Conservation (phyloP, 2,888 invertebrate genomes). For the Dioctria rufipes region DNA sequence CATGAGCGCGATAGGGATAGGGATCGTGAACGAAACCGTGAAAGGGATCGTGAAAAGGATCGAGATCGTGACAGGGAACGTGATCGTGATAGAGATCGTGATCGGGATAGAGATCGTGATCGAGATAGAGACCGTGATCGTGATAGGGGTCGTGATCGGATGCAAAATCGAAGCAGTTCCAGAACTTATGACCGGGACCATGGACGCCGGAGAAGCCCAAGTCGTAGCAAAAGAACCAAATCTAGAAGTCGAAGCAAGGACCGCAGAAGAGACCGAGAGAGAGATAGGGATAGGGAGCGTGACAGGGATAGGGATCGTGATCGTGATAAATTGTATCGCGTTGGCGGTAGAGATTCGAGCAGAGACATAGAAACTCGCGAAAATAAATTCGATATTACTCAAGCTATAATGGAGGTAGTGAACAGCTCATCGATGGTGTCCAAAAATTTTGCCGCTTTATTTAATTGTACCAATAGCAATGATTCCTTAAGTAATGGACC, state of each 20-base stretch:
- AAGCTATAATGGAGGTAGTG: conserved; percentile 70
- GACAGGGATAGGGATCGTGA: conserved; percentile 69
- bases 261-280: conserved; percentile 70
- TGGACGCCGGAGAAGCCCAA: conserved; percentile 37
- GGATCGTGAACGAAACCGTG: conserved; percentile 61
- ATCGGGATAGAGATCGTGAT: conserved; percentile 54
- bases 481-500: conserved; percentile 68
- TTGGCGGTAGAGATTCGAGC: conserved; percentile 41
- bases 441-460: conserved; percentile 68
- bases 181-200: conserved; percentile 67
- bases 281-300: conserved; percentile 74
- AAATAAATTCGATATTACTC: conserved; percentile 67
- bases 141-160: conserved; percentile 64
- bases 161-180: conserved; percentile 65
- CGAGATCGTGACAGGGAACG: conserved; percentile 61
- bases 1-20: conserved; percentile 65
- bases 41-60: conserved; percentile 62
- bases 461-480: conserved; percentile 69
- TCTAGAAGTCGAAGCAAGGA: conserved; percentile 63
- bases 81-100: conserved; percentile 61
- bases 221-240: not conserved
- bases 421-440: conserved; percentile 65
- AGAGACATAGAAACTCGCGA: conserved; percentile 59
- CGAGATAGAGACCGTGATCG: conserved; percentile 56
- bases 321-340: conserved; percentile 69